Evolutionary conservation across 2,888 invertebrate genomes (phyloP), one percentile per base, ranked within the genome.

Genomic region (Mechanitis mazaeus): DNA sequence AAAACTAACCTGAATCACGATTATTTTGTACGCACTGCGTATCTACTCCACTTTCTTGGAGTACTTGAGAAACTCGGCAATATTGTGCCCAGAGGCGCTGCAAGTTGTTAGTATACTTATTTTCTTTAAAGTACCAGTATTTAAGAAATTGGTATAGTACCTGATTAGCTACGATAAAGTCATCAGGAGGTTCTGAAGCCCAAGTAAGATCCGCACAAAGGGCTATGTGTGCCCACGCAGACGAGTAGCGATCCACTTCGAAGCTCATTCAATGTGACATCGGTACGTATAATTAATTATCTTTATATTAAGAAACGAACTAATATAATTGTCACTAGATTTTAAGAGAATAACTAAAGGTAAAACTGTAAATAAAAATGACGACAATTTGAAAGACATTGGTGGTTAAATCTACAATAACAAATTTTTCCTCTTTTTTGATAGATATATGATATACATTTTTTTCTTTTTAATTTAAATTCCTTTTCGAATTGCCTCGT

Each of bases 241-340:
- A 84, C 76, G 83, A 81, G 72, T 82, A 80, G 70, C 85, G 85
- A 84, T 88, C 89, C 85, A 85, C 87, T 74, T 87, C 87, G 88
- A 87, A 87, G 88, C 77, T 90, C 89, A 90, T 90, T 90, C 90
- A 90, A 90, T 87, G 89, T 84, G 83, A 82, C 89, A 89, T 87
- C 75, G 84, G 83, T 78, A 72, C 84, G 81, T 80, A 83, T 76
- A 83, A 83, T 80, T 83, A 87, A 83, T 81, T 83, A 81, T 80
- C 77, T 83, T 82, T 82, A 85, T 72, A 79, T 75, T 83, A 82
- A 81, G 76, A 83, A 83, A 84, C 73, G 74, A 82, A 83, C 77
- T 83, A 86, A 83, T 83, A 85, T 78, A 84, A 82, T 82, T 83
- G 74, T 81, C 81, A 85, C 85, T 84, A 88, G 83, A 83, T 83